Base-by-base conservation (phyloP, 2,113 vertebrate genomes). In the Rhizomys pruinosus region DNA sequence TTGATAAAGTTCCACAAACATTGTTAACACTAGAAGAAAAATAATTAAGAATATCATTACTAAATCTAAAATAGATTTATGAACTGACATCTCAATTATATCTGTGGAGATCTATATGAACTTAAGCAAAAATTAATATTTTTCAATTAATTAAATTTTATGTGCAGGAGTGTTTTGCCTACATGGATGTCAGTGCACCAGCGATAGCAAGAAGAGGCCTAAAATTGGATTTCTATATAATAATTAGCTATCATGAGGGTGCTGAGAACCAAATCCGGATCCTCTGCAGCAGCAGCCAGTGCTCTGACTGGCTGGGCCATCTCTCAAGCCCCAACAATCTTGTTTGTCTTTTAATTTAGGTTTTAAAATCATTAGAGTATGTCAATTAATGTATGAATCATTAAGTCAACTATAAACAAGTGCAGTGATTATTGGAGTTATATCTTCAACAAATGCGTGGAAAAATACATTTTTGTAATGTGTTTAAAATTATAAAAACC, bases 361-460 rank as follows among this genome's bases (percentile, higher is more conserved):
- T 89, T 78, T 92, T 66, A 63, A 78, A 78, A 55, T n/a, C 13
- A 80, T 42, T 86, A 78, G 66, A 59, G 19, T 77, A 59, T 79
- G 68, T 7, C 2, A 79, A n/a, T n/a, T n/a, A 92, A 93, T 25
- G 15, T 47, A 3, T 68, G 10, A 73, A 73, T 79, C 20, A 55
- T 13, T 77, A 42, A 86, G 34, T 5, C 44, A 82, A 52, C 1
- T 37, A n/a, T 86, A 6, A 71, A 86, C 32, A 78, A 5, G 47
- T 52, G 11, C 39, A 68, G 59, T 88, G 59, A 85, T 39, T 61
- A 27, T 7, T 93, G 44, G 80, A 73, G 5, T 34, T 61, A 4
- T 78, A 44, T 82, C 73, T 10, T 22, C 12, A 59, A 47, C 39
- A 86, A 84, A 72, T 7, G 7, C 27, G 7, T 66, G 16, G 87